These are phyloP conservation scores for Alectura lathami DNA, from an alignment of 2,113 vertebrate species.

Conservation along the genomic window DNA sequence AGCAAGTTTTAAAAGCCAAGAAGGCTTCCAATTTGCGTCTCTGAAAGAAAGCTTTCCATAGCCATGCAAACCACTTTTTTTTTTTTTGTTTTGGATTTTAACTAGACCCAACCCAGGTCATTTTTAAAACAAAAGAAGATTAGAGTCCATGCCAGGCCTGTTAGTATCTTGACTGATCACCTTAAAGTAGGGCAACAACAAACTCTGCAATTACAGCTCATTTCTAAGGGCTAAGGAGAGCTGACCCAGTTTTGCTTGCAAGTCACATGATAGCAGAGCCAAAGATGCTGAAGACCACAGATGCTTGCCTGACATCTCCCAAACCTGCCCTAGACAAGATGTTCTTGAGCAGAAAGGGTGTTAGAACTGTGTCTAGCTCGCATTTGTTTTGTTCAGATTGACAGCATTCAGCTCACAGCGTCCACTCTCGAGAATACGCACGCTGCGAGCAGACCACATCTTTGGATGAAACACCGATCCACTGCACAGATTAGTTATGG, in stretches of 20 bases:
- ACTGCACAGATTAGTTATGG: neutral
- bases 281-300: neutral
- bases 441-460: neutral
- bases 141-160: neutral
- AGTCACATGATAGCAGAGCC: neutral
- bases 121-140: neutral
- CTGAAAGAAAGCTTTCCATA: neutral
- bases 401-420: neutral
- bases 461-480: neutral
- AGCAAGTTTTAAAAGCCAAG: neutral
- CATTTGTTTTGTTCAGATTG: neutral
- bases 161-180: neutral
- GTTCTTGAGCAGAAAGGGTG: neutral
- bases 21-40: neutral
- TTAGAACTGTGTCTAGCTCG: neutral
- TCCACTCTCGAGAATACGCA: accelerated
- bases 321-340: neutral
- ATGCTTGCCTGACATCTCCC: neutral
- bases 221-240: neutral
- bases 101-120: neutral
- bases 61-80: neutral
- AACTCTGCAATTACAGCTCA: neutral
- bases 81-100: neutral
- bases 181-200: neutral
- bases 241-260: neutral